Evolutionary conservation across 2,888 invertebrate genomes (phyloP).

Genomic region (Caenorhabditis uteleia): DNA sequence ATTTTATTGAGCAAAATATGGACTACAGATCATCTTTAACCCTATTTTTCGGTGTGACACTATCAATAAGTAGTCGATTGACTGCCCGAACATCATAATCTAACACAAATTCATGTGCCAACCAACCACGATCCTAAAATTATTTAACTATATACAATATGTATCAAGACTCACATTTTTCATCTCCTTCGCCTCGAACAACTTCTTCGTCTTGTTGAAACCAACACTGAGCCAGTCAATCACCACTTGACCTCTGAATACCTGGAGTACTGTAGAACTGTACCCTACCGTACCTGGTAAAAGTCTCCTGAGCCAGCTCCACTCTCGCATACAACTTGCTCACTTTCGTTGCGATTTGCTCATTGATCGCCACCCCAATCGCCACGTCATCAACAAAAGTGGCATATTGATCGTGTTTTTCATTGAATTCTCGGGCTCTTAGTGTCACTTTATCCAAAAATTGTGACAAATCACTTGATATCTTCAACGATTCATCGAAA

Average conservation of each 20-base stretch:
- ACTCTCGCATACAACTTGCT: slow-evolving; percentile 55
- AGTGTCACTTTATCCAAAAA: slow-evolving; percentile 40
- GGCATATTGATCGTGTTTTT: slow-evolving; percentile 20
- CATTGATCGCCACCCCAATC: slow-evolving; percentile 68
- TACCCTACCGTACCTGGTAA: slow-evolving; percentile 11
- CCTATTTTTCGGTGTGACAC: too few species aligned
- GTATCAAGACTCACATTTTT: slow-evolving; percentile 15
- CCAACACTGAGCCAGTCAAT: slow-evolving; percentile 37
- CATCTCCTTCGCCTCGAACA: slow-evolving; percentile 6
- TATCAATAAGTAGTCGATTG: slow-evolving; percentile 47
- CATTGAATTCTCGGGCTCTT: slow-evolving; percentile 8
- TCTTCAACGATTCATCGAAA: slow-evolving; percentile 48
- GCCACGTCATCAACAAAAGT: slow-evolving; percentile 69
- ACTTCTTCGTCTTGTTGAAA: slow-evolving; percentile 7
- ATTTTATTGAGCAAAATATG: too few species aligned
- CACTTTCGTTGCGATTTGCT: slow-evolving; percentile 42
- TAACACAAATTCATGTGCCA: slow-evolving; percentile 35
- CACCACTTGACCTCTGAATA: slow-evolving; percentile 52
- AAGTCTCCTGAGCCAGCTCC: slow-evolving; percentile 45
- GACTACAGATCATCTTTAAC: too few species aligned
- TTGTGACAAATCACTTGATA: slow-evolving; percentile 32
- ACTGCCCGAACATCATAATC: slow-evolving; percentile 47
- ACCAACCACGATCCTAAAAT: slow-evolving; percentile 22
- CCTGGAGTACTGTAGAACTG: too few species aligned
- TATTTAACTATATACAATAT: too few species aligned